phyloP scores from a whole-genome alignment of 2,113 vertebrate species.

The Capreolus pygargus region DNA sequence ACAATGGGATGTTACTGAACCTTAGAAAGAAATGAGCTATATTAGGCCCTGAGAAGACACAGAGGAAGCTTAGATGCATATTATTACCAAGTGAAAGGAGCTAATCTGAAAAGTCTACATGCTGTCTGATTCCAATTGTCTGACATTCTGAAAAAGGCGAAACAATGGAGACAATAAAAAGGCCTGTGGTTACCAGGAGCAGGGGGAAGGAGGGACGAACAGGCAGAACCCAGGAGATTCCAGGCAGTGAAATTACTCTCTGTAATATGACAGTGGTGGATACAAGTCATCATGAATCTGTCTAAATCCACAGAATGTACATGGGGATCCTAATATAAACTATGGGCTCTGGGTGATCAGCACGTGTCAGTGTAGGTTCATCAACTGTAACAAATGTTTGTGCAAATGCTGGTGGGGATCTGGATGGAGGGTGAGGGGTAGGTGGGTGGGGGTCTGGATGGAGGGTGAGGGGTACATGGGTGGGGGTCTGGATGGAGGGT shows the following conservation, averaged over 20 bases:
- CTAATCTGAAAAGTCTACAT: not conserved
- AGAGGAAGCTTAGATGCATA: not conserved
- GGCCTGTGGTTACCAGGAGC: not conserved
- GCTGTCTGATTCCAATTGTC: not conserved
- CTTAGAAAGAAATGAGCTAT: not conserved
- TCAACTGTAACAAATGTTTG: not conserved
- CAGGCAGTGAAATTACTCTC: not conserved
- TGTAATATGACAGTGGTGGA: fast-evolving
- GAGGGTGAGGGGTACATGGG: no score
- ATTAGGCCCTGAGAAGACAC: not conserved
- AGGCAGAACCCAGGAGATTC: not conserved
- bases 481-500: not conserved
- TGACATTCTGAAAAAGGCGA: not conserved
- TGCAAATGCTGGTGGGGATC: no score
- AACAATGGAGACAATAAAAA: not conserved
- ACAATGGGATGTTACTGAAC: not conserved
- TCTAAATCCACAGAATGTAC: fast-evolving
- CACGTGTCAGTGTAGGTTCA: fast-evolving
- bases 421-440: no score
- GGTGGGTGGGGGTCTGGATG: no score
- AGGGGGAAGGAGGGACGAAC: not conserved
- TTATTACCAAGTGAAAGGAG: not conserved
- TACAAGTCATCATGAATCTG: fast-evolving
- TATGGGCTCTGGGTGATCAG: not conserved
- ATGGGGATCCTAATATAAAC: not conserved